A percentile compares a stretch with the other conserved stretches of the same genome.
Evolutionary conservation across 2,888 invertebrate species (phyloP).

Genomic region (Zele albiditarsus): DNA sequence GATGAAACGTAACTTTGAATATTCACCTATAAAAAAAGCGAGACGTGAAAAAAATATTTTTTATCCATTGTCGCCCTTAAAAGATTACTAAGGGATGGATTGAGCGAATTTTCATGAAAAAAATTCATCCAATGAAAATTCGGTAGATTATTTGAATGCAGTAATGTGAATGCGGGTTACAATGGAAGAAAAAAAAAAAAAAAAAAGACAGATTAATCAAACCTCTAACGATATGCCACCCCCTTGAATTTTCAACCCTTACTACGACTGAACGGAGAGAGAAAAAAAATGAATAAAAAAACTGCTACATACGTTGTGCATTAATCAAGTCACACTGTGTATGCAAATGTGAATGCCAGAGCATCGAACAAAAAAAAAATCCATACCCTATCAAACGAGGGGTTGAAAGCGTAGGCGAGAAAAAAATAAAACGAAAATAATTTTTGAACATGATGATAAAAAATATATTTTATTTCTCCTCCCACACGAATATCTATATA

Average conservation of each 20-base stretch:
- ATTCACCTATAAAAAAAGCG: too few species aligned
- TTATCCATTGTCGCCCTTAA: too few species aligned
- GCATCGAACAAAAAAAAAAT: slow-evolving; percentile 49
- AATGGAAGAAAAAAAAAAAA: slow-evolving; percentile 8
- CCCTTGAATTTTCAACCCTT: slow-evolving; percentile 29
- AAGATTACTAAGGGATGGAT: too few species aligned
- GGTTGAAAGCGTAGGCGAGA: not conserved
- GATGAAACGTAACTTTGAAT: too few species aligned
- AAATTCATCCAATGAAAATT: slow-evolving; percentile 7
- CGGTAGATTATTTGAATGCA: not conserved
- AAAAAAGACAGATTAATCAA: slow-evolving; percentile 55
- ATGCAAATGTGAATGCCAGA: not conserved
- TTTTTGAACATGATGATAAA: not conserved
- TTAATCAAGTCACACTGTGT: slow-evolving; percentile 57
- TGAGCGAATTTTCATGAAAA: not conserved
- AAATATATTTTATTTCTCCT: not conserved
- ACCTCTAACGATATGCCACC: slow-evolving; percentile 50
- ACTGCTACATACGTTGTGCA: slow-evolving; percentile 52
- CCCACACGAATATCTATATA: not conserved
- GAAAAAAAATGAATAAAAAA: not conserved
- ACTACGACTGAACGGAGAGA: not conserved
- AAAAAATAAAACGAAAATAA: not conserved
- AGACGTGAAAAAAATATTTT: too few species aligned
- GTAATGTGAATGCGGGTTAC: not conserved
- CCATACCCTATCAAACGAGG: slow-evolving; percentile 50